Evolutionary conservation across 2,113 vertebrate genomes (phyloP), one percentile per base, ranked within the genome.

Genomic region (Hemiscyllium ocellatum): DNA sequence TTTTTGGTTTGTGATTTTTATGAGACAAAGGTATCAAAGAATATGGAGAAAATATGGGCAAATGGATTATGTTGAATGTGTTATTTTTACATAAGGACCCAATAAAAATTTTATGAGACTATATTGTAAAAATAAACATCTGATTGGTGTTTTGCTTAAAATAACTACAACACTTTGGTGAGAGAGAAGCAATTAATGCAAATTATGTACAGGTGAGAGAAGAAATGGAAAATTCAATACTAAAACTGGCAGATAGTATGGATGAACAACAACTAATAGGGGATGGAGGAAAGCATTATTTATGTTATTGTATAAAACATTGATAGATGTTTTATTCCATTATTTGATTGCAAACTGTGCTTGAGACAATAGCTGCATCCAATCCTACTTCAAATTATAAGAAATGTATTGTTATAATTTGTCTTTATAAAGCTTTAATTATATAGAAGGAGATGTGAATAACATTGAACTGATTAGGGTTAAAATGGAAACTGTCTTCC

Each of bases 401-500:
- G n/a, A 61, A 91, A 8, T 37, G 33, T 8, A 19, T 33, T 91
- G 66, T 91, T 91, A 66, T 66, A 37, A 91, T 66, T 66, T 66
- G 37, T n/a, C 19, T 19, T 65, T 65, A n/a, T n/a, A 20, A 10
- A 66, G 29, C 29, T 91, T 91, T 91, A 66, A 66, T 17, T 91
- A 37, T n/a, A 17, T n/a, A 37, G 13, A 91, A 33, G 56, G 89
- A 91, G 37, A 37, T 66, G 61, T 37, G 56, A 91, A 65, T 91
- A 66, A 66, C 5, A 4, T 66, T 37, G 61, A 37, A 91, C 33
- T 66, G 66, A 91, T 91, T 91, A 66, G 17, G 89, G 56, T 66
- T 91, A 66, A 91, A 91, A 66, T 66, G 33, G 65, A 91, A 66
- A 91, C 61, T 91, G 61, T 66, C 89, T 66, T 91, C 61, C 61